Evolutionary conservation across 1,140 invertebrate genomes (phyloP), one percentile per base, ranked within the genome.

Genomic region (Drosophila busckii): DNA sequence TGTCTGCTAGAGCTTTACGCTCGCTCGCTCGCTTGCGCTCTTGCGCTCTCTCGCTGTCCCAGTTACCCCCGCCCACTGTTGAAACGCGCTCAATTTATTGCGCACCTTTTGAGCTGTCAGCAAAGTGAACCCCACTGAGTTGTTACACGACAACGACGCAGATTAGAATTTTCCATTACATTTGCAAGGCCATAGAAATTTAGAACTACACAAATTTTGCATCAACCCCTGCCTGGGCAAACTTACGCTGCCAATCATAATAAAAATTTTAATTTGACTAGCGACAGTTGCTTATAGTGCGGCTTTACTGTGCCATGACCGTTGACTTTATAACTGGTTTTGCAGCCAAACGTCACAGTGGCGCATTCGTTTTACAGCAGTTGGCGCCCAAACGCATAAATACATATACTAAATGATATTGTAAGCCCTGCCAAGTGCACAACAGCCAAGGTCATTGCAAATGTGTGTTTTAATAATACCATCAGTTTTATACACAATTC

Each of bases 271-370:
- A 23, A 28, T 35, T 9, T 29, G 1, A 26, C 2, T 8, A 44
- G 19, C 44, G 61, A 35, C 38, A 25, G 71, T 70, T 62, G 35
- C 13, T 26, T 35, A 22, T 66, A 78, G 45, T 49, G 61, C 12
- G 66, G 46, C 19, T 49, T 44, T 29, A 76, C 71, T 76, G 71
- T 76, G 61, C 8, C 65, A 76, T 76, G 70, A 76, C 71, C 71
- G 69, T 78, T 76, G 71, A 76, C 71, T 76, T 75, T 78, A 78
- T 78, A 76, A 76, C 71, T 78, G 71, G 71, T 76, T 76, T 69
- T 73, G 52, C 46, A 49, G 46, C 53, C 52, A 29, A 42, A 25
- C 23, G 0, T 15, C 48, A 63, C 71, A 53, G 71, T 55, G 42
- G 50, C 71, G 71, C 22, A 76, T 60, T 66, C 32, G 23, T 16